Evolutionary conservation across 1,140 invertebrate genomes (phyloP), one percentile per base, ranked within the genome.

Genomic region (Heliconius eleuchia): DNA sequence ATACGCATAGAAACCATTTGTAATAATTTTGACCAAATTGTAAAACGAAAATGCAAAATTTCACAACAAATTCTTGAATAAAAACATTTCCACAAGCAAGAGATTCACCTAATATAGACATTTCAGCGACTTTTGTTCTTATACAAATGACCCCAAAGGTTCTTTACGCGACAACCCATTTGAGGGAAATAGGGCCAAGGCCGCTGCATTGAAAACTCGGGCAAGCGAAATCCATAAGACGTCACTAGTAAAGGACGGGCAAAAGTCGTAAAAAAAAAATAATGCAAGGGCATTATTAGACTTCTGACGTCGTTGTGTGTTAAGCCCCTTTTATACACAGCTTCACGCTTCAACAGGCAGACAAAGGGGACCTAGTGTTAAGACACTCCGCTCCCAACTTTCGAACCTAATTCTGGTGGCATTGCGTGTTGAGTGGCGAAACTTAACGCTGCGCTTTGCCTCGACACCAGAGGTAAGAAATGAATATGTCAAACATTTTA

Each of bases 141-240:
- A 34, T 71, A 57, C 19, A 46, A 71, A 76, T 76, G 70, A 76
- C 73, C 73, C 78, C 70, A 52, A 76, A 73, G 78, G 73, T 75
- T 76, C 74, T 80, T 76, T 71, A 75, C 74, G 60, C 57, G 74
- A 72, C 55, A 71, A 76, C 70, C 78, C 75, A 80, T 76, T 76
- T 80, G 73, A 23, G 78, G 78, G 71, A 74, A 80, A 80, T 80
- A 37, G 60, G 79, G 79, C 76, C 79, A 80, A 80, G 79, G 79
- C 60, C 73, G 57, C 23, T 80, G 71, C 73, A 76, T 80, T 80
- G 71, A 80, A 74, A 73, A 37, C 79, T 76, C 79, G 71, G 75
- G 39, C 71, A 39, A 55, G 75, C 30, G 23, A 80, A 74, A 55
- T 77, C 76, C 72, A 77, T 77, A 72, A 77, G 75, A 80, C 76